Evolutionary conservation across 2,888 invertebrate genomes (phyloP).

Genomic region (Unio pictorum): DNA sequence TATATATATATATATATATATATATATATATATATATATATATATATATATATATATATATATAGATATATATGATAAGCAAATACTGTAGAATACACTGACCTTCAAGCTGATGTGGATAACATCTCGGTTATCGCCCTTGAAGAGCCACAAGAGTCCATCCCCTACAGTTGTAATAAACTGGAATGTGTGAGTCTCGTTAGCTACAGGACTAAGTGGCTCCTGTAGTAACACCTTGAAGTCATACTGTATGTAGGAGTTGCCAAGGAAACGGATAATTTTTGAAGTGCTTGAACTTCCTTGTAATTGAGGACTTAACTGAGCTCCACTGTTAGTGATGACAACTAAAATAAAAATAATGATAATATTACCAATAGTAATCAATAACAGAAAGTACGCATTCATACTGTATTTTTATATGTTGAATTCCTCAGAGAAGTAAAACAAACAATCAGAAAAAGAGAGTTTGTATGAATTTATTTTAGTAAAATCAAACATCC

Average conservation of each 20-base stretch:
- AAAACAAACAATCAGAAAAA: too few relatives aligned
- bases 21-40: too few relatives aligned
- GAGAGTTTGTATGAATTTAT: too few relatives aligned
- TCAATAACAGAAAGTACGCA: too few relatives aligned
- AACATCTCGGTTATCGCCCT: constrained; percentile 45
- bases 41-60: too few relatives aligned
- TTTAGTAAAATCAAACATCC: too few relatives aligned
- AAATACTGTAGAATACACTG: constrained; percentile 2
- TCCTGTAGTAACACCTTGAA: constrained; percentile 39
- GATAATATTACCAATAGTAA: too few relatives aligned
- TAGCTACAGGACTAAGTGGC: constrained; percentile 32
- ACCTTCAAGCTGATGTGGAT: constrained; percentile 65
- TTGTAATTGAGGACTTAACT: constrained; percentile 2
- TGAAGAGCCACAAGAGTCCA: constrained; percentile 64
- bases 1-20: too few relatives aligned
- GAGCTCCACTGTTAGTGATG: not conserved
- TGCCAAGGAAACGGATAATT: constrained; percentile 45
- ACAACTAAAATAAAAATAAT: too few relatives aligned
- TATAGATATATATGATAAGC: too few relatives aligned
- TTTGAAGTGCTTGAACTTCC: constrained; percentile 27
- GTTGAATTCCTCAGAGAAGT: too few relatives aligned
- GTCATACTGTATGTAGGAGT: constrained; percentile 53
- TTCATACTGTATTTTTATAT: too few relatives aligned
- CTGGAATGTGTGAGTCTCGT: constrained; percentile 50
- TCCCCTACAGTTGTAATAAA: constrained; percentile 53